Percentiles rank a stretch among this genome's conserved stretches.
These are phyloP conservation scores for Tretioscincus oriximinensis DNA, from an alignment of 2,113 vertebrate genomes.

Conservation along the genomic window DNA sequence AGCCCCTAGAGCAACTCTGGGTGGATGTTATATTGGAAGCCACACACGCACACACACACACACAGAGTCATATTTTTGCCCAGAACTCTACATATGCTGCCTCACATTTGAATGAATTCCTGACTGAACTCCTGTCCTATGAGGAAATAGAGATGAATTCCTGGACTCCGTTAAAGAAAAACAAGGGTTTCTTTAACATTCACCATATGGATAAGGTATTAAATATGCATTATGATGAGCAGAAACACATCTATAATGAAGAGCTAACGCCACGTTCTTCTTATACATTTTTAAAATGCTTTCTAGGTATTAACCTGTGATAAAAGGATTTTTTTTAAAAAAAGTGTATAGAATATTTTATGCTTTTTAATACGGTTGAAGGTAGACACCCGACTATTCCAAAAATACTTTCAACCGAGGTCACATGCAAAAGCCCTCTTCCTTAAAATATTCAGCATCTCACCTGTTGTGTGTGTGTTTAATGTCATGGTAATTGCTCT, in stretches of 20 bases:
- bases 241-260: not conserved
- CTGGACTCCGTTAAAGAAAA: not conserved
- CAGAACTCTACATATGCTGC: not conserved
- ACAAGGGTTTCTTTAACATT: not conserved
- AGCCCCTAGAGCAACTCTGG: not conserved
- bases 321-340: not conserved
- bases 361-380: not conserved
- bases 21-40: not conserved
- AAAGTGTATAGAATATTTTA: not conserved
- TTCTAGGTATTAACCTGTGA: slow-evolving; percentile 8
- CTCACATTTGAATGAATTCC: not conserved
- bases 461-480: too few species aligned
- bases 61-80: not conserved
- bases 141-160: not conserved
- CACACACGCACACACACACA: too few species aligned
- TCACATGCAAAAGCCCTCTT: not conserved
- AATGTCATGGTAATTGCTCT: too few species aligned
- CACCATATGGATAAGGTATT: slow-evolving; percentile 11
- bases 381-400: not conserved
- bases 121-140: not conserved
- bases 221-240: slow-evolving; percentile 10
- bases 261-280: slow-evolving; percentile 16
- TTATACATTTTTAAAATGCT: slow-evolving; percentile 12
- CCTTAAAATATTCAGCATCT: not conserved
- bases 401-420: not conserved